A percentile compares a stretch with the other conserved stretches of the same genome.
These are phyloP conservation scores for Aphidius gifuensis DNA, from an alignment of 1,140 invertebrate species.

Conservation along the genomic window DNA sequence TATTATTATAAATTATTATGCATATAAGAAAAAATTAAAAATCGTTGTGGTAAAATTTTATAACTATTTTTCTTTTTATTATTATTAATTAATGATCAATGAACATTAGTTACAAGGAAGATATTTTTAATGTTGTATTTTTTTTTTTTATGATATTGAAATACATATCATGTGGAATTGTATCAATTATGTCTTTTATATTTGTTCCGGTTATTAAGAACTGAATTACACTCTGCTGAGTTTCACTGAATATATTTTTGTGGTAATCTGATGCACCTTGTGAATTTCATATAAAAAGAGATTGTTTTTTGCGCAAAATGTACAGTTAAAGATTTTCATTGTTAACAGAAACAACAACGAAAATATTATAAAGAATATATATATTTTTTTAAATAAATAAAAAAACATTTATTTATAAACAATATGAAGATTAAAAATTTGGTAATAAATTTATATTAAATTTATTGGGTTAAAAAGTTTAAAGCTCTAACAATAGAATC, in stretches of 20 bases:
- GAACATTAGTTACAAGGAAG: too few relatives aligned
- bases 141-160: not conserved
- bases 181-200: constrained; percentile 10
- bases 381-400: not conserved
- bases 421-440: constrained; percentile 22
- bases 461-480: too few relatives aligned
- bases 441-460: constrained; percentile 12
- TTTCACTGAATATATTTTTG: constrained; percentile 25
- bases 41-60: too few relatives aligned
- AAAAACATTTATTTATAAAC: not conserved
- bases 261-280: constrained; percentile 32
- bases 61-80: too few relatives aligned
- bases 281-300: constrained; percentile 37
- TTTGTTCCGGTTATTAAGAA: constrained; percentile 22
- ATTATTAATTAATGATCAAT: too few relatives aligned
- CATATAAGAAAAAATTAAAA: too few relatives aligned
- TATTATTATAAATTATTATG: too few relatives aligned
- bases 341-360: not conserved
- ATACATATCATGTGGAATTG: not conserved
- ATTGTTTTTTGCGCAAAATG: constrained; percentile 5
- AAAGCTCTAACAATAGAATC: too few relatives aligned
- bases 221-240: constrained; percentile 10
- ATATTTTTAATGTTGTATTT: not conserved
- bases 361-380: not conserved
- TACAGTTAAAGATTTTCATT: constrained; percentile 23